Percentiles rank a stretch among this genome's conserved stretches.
Evolutionary conservation across 2,113 vertebrate species (phyloP).

Genomic region (Aramus guarauna): DNA sequence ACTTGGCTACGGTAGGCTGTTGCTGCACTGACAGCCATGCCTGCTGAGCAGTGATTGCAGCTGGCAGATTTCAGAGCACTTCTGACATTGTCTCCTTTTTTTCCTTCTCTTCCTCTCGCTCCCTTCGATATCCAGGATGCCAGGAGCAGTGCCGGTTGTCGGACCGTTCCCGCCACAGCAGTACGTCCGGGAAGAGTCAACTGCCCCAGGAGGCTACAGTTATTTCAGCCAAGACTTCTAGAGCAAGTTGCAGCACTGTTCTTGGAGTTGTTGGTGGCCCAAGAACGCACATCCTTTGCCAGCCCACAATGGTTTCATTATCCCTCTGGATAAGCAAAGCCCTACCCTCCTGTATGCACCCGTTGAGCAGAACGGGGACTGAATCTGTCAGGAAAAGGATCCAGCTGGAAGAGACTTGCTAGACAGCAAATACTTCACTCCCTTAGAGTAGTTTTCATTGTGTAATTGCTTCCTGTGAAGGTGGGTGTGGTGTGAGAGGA

Average conservation of each 20-base stretch:
- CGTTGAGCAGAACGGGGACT: conserved; percentile 39
- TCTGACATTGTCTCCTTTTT: conserved; percentile 21
- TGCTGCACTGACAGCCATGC: neutral
- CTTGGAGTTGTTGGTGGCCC: conserved; percentile 55
- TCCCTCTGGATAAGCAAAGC: conserved; percentile 65
- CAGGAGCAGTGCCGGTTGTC: conserved; percentile 65
- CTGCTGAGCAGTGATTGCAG: conserved; percentile 40
- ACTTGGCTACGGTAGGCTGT: conserved; percentile 6
- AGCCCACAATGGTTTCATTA: conserved; percentile 58
- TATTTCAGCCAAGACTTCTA: conserved; percentile 69
- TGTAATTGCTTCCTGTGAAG: conserved; percentile 67
- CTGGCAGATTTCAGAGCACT: conserved; percentile 2
- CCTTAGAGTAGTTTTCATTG: conserved; percentile 68
- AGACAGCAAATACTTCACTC: conserved; percentile 66
- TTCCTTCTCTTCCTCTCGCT: neutral
- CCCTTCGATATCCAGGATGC: conserved; percentile 57
- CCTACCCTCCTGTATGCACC: conserved; percentile 42
- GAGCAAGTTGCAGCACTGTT: conserved; percentile 52
- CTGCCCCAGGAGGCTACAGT: conserved; percentile 68
- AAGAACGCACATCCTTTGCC: conserved; percentile 61
- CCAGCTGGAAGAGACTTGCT: conserved; percentile 63
- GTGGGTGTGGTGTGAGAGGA: conserved; percentile 41
- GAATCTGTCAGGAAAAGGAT: conserved; percentile 52
- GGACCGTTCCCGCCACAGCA: conserved; percentile 65
- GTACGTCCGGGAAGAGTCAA: conserved; percentile 69